Percentiles rank a stretch among this genome's conserved stretches.
These are phyloP conservation scores for Entomobrya multifasciata DNA, from an alignment of 2,888 invertebrate species.

Conservation along the genomic window DNA sequence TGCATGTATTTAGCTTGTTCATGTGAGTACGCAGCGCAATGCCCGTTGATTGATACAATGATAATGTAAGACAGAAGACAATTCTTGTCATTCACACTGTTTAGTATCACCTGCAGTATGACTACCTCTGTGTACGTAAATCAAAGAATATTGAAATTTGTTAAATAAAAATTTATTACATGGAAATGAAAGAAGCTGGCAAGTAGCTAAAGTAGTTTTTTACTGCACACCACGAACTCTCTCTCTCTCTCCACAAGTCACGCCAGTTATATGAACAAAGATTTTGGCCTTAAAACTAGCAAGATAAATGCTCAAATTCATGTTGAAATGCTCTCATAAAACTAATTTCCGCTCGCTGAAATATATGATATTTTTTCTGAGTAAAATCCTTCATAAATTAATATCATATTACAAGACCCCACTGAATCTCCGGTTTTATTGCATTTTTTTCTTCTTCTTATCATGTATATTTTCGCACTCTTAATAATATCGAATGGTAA, in stretches of 20 bases:
- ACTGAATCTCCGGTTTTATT: background rate
- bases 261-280: no score
- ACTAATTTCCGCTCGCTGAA: constrained; percentile 58
- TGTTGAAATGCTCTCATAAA: constrained; percentile 62
- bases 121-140: background rate
- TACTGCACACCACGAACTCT: background rate
- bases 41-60: constrained; percentile 4
- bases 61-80: background rate
- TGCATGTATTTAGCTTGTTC: background rate
- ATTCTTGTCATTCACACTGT: constrained; percentile 24
- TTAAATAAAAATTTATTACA: constrained; percentile 25
- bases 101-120: constrained; percentile 9
- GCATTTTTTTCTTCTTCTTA: background rate
- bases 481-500: background rate
- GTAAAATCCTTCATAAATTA: constrained; percentile 50
- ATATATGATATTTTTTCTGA: background rate
- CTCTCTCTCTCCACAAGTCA: background rate
- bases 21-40: background rate
- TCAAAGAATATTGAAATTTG: constrained; percentile 18
- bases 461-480: background rate
- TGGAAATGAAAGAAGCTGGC: constrained; percentile 31
- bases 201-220: constrained; percentile 2
- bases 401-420: constrained; percentile 28
- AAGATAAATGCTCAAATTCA: constrained; percentile 22
- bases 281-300: constrained; percentile 1